Conservation (phyloP, 2,113 vertebrate species). For the Pimephales promelas region DNA sequence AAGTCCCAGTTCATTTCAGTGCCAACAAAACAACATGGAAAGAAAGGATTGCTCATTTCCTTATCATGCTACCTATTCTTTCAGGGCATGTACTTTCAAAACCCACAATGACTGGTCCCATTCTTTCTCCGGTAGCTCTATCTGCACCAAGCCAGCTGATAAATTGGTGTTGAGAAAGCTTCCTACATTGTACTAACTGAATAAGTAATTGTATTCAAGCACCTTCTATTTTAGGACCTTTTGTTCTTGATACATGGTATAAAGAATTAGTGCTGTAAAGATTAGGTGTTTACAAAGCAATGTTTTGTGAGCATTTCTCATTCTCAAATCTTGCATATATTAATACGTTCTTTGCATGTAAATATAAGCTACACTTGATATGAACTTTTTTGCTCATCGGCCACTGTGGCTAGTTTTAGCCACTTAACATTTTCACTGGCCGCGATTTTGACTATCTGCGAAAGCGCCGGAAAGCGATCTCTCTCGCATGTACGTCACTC, state of each 20-base stretch:
- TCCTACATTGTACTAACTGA: background rate
- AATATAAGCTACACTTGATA: too few relatives aligned
- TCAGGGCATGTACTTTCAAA: constrained; percentile 28
- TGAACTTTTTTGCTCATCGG: too few relatives aligned
- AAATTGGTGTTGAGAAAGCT: background rate
- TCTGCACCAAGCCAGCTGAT: constrained; percentile 36
- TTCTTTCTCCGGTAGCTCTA: constrained; percentile 6
- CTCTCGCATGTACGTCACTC: too few relatives aligned
- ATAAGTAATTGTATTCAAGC: background rate
- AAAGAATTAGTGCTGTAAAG: background rate
- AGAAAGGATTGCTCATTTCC: constrained; percentile 41
- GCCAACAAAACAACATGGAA: constrained; percentile 40
- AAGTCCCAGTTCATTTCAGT: constrained; percentile 32
- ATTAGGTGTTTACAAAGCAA: background rate
- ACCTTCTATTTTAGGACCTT: constrained; percentile 7
- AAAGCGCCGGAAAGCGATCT: too few relatives aligned
- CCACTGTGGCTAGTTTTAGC: too few relatives aligned
- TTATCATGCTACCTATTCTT: constrained; percentile 40
- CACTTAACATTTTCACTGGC: too few relatives aligned
- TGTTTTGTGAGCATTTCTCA: too few relatives aligned
- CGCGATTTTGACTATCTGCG: too few relatives aligned
- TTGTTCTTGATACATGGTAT: constrained; percentile 16
- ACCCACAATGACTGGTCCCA: background rate
- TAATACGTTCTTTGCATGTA: too few relatives aligned
- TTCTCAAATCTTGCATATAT: too few relatives aligned